Evolutionary conservation across 2,797 vertebrate species (phyloP), one percentile per base, ranked within the genome.

Genomic region (Sebastes trivittatus): DNA sequence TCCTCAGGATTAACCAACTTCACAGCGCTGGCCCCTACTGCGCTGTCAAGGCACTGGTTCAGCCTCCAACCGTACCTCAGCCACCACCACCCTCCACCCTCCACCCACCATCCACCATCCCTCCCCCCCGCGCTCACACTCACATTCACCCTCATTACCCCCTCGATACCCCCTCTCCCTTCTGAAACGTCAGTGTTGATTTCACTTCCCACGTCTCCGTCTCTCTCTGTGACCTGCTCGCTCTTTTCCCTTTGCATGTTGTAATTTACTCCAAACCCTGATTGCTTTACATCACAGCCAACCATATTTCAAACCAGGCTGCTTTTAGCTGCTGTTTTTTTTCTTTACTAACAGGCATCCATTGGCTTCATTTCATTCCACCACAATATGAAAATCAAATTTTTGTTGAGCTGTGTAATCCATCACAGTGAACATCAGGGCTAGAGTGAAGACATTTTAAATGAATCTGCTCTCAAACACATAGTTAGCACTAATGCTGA

Each of bases 1-100:
- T 93, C 90, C 78, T 86, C 84, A 38, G 93, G 95, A 95, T 96
- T 95, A 95, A 88, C 82, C 76, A 93, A 92, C 93, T 94, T 94
- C 93, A 95, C 92, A 95, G 92, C 83, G 52, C 79, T 49, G 77
- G 84, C 89, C 75, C 95, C 95, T 67, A 85, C 95, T 94, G 94
- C 2, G 93, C 90, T 88, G 88, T 92, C 90, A 91, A 85, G 85
- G 80, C 90, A 77, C 76, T 3, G 5, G 64, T 76, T 85, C 83
- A 82, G 64, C 66, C 82, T 77, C 5, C 75, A 59, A 74, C 34
- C 34, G 61, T 32, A 63, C 52, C 68, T 68, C 69, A 77, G 29
- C 49, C 59, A 6, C 36, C 38, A 7, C 52, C 62, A 2, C 36
- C 56, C 52, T 14, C 52, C 62, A 2, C 36, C 56, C 52, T 14